Base-by-base conservation (phyloP, 2,888 invertebrate genomes). In the Dexiosoma caninum region DNA sequence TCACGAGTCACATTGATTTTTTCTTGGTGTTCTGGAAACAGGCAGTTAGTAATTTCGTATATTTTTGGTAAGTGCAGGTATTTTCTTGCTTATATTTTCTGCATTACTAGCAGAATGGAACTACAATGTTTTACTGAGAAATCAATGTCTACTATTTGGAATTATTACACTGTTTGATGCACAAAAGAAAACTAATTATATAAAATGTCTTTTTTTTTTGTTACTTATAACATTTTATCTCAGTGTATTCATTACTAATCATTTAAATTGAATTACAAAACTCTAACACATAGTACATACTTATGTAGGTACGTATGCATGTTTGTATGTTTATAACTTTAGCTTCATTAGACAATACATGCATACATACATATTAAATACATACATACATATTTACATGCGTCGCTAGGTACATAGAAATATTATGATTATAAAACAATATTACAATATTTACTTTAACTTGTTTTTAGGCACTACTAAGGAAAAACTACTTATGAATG, bases 391-490 rank as follows among this genome's bases (percentile, higher is more conserved):
- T 14, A 57, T 16, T 7, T 21, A 57, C n/a, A 23, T 40, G 9
- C 30, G 40, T 49, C 14, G 14, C 14, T 51, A 51, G 19, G 16
- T n/a, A n/a, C n/a, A n/a, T 35, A 32, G 14, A 49, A 12, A 53
- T 19, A 16, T 7, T 57, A 12, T 44, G 16, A 9, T 16, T 19
- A 46, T 5, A 46, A 62, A 5, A 19, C 27, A 62, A 44, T 30
- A 30, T 44, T 40, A 35, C 32, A 46, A 46, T 21, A 59, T 59
- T 71, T 74, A 74, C 72, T 78, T 78, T 74, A 74, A 30, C 46
- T 78, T 74, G 74, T 72, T 67, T 69, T 74, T 74, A 69, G 72
- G 40, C 74, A 70, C 71, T 62, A 59, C 59, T 16, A 32, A 62
- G 2, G n/a, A 57, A 35, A 23, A 40, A 57, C 40, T 19, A 64